Evolutionary conservation across 92 coral and sea anemone genomes (phyloP).

Genomic region (Porites cylindrica): DNA sequence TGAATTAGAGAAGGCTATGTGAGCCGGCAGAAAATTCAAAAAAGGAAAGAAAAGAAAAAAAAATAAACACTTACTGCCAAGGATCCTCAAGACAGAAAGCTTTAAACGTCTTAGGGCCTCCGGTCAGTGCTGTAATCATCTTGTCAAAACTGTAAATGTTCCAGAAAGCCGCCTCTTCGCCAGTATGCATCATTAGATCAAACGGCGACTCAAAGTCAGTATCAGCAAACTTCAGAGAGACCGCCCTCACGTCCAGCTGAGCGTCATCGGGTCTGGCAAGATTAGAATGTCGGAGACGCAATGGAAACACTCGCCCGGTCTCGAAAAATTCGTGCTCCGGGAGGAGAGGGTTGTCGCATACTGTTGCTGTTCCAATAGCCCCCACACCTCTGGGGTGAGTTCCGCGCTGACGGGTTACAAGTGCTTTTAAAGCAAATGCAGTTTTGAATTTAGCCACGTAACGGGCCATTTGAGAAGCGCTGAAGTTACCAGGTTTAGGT

Average conservation of each 20-base stretch:
- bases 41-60: background rate
- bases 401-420: slow-evolving; percentile 60
- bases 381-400: slow-evolving; percentile 82
- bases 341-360: slow-evolving; percentile 77
- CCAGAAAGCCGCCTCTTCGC: slow-evolving; percentile 79
- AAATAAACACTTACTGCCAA: slow-evolving; percentile 63
- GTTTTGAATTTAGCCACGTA: slow-evolving; percentile 63
- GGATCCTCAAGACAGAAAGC: slow-evolving; percentile 73
- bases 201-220: slow-evolving; percentile 79
- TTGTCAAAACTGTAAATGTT: slow-evolving; percentile 66
- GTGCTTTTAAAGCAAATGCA: slow-evolving; percentile 68
- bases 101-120: slow-evolving; percentile 55
- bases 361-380: slow-evolving; percentile 66
- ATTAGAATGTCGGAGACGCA: slow-evolving; percentile 82
- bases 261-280: slow-evolving; percentile 70
- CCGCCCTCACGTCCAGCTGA: slow-evolving; percentile 72
- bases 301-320: slow-evolving; percentile 70
- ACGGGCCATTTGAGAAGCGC: slow-evolving; percentile 62
- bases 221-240: slow-evolving; percentile 87
- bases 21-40: background rate
- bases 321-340: slow-evolving; percentile 87
- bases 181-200: slow-evolving; percentile 82
- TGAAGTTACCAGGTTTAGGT: slow-evolving; percentile 68
- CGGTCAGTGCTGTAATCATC: slow-evolving; percentile 42
- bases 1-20: too few relatives aligned